Evolutionary conservation across 2,888 invertebrate species (phyloP).

Genomic region (Torymus texanus): DNA sequence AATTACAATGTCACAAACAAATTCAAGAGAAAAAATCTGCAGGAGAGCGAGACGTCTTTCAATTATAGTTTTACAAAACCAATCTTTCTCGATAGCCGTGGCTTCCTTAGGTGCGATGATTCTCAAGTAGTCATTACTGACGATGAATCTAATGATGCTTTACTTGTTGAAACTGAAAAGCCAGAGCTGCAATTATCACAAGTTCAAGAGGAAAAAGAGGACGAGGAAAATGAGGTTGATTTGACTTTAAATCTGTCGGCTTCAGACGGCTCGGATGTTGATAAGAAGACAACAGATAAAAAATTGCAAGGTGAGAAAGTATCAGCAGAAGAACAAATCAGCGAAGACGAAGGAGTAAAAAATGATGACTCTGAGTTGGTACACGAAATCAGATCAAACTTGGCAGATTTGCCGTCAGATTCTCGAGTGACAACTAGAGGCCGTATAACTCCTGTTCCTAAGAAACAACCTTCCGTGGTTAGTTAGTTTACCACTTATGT

Average conservation of each 20-base stretch:
- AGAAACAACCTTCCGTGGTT: slow-evolving; percentile 3
- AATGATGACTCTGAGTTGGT: too few species aligned
- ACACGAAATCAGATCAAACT: background rate
- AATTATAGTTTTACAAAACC: slow-evolving; percentile 46
- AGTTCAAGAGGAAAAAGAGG: background rate
- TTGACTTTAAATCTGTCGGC: slow-evolving; percentile 45
- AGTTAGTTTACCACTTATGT: background rate
- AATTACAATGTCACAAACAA: too few species aligned
- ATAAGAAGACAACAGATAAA: background rate
- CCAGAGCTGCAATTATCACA: slow-evolving; percentile 2
- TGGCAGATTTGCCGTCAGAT: background rate
- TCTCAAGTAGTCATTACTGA: slow-evolving; percentile 60
- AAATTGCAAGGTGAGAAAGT: background rate
- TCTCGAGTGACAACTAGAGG: background rate
- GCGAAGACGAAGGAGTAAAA: background rate
- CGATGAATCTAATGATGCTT: slow-evolving; percentile 64
- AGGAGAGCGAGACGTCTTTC: too few species aligned
- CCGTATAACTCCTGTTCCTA: background rate
- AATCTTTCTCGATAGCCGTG: slow-evolving; percentile 40
- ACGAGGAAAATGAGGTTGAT: slow-evolving; percentile 33
- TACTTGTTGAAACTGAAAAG: slow-evolving; percentile 6
- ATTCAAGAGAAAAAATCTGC: too few species aligned
- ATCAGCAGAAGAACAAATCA: too few species aligned
- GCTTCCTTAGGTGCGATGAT: slow-evolving; percentile 36
- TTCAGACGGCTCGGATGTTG: slow-evolving; percentile 30